Conservation (phyloP, 2,888 invertebrate species). For the Tinea pellionella region DNA sequence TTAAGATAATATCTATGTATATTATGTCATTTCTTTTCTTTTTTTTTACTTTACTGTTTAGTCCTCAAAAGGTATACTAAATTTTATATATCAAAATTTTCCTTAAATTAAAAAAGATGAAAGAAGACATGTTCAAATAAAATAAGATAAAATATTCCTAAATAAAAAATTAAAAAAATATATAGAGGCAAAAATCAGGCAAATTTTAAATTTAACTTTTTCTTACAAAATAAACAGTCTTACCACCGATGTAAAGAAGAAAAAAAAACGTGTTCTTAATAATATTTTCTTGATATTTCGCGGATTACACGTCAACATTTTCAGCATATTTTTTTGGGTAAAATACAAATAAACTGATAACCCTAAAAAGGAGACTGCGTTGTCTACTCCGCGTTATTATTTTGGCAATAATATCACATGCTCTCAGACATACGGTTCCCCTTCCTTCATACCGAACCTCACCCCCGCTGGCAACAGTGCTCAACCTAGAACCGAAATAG, state of each 20-base stretch:
- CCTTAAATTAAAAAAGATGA: no score
- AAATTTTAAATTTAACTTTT: neutral
- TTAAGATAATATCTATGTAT: no score
- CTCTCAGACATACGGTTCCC: slow-evolving; percentile 36
- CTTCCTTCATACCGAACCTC: slow-evolving; percentile 17
- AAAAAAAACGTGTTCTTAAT: neutral
- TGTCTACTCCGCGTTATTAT: slow-evolving; percentile 44
- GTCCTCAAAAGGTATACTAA: no score
- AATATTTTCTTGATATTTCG: neutral
- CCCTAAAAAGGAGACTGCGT: slow-evolving; percentile 31
- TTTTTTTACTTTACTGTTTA: neutral
- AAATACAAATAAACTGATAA: slow-evolving; percentile 19
- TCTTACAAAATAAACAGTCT: neutral
- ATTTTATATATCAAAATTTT: no score
- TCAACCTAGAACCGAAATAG: slow-evolving; percentile 41
- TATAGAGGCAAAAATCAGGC: neutral
- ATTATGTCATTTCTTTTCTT: no score
- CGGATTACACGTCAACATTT: neutral
- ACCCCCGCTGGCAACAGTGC: slow-evolving; percentile 35
- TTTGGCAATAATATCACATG: slow-evolving; percentile 56
- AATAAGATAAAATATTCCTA: no score
- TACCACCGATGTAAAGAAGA: neutral
- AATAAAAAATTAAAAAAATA: neutral
- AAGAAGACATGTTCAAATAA: no score
- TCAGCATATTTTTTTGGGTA: neutral